A percentile compares a stretch with the other conserved stretches of the same genome.
phyloP scores from a whole-genome alignment of 2,888 invertebrate genomes.

The Trissolcus brochymenae region DNA sequence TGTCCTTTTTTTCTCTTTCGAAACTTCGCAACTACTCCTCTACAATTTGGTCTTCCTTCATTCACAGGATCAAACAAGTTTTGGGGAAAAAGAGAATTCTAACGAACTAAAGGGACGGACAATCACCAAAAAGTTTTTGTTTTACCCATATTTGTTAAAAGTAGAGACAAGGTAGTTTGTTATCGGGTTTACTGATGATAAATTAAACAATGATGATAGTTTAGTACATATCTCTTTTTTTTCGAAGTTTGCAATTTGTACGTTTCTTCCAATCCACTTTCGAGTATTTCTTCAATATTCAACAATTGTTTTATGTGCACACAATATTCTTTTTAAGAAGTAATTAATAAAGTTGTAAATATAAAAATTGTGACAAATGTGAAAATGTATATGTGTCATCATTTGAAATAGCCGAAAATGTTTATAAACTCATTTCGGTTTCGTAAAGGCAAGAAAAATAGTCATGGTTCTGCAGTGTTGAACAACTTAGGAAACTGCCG shows the following conservation, averaged over 20 bases:
- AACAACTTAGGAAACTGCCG: slow-evolving; percentile 17
- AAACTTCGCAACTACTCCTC: slow-evolving; percentile 45
- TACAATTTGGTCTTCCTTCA: slow-evolving; percentile 38
- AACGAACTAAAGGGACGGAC: slow-evolving; percentile 65
- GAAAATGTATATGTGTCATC: not conserved
- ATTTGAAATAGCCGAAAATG: not conserved
- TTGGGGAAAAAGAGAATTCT: slow-evolving; percentile 60
- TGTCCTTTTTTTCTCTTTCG: slow-evolving; percentile 43
- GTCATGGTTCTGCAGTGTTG: not conserved
- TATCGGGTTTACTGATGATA: not conserved
- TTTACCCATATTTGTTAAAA: slow-evolving; percentile 23
- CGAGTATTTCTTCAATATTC: too few relatives aligned
- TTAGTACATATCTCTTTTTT: slow-evolving; percentile 4
- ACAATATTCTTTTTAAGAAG: too few relatives aligned
- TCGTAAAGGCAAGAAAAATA: not conserved
- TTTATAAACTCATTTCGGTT: slow-evolving; percentile 3
- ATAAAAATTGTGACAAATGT: not conserved
- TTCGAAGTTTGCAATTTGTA: too few relatives aligned
- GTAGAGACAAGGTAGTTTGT: slow-evolving; percentile 1
- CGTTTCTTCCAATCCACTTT: too few relatives aligned
- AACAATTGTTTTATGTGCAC: too few relatives aligned
- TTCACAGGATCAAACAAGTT: slow-evolving; percentile 58
- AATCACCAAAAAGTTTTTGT: slow-evolving; percentile 50
- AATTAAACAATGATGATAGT: not conserved
- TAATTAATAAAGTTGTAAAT: not conserved